Conservation (phyloP, 2,888 invertebrate species). For the Periphyllus acericola region DNA sequence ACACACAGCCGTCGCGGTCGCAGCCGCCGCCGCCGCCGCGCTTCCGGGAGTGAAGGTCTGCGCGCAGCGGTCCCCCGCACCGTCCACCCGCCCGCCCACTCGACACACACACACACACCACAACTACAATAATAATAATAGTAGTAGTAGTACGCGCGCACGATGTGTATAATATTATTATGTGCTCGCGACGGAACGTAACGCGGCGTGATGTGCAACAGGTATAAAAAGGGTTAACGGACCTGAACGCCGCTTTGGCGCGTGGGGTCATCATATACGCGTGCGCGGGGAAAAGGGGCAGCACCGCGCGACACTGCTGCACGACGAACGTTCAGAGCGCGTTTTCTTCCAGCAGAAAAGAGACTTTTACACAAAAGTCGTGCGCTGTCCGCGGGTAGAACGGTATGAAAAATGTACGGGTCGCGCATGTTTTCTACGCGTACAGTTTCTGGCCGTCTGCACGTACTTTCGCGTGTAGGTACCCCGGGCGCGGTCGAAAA, state of each 20-base stretch:
- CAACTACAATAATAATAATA: too few relatives aligned
- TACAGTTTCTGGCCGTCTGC: too few relatives aligned
- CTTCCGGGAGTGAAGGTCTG: conserved; percentile 61
- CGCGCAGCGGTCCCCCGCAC: neutral
- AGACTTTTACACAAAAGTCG: neutral
- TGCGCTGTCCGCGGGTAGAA: too few relatives aligned
- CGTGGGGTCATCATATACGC: conserved; percentile 27
- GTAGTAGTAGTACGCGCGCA: neutral
- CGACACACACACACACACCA: neutral
- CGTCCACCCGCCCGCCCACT: conserved; percentile 12
- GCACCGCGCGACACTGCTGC: neutral
- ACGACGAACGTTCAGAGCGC: neutral
- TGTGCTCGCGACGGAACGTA: neutral
- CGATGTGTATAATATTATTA: neutral
- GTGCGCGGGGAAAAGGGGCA: neutral
- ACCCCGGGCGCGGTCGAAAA: too few relatives aligned
- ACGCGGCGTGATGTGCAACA: conserved; percentile 44
- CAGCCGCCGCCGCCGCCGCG: neutral
- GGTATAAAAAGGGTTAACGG: conserved; percentile 60
- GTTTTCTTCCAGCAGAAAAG: neutral
- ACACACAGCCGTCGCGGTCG: neutral
- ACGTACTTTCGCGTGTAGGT: too few relatives aligned
- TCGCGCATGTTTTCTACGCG: too few relatives aligned
- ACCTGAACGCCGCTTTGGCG: conserved; percentile 39
- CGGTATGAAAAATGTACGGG: too few relatives aligned